Evolutionary conservation across 2,113 vertebrate species (phyloP).

Genomic region (Percopsis transmontana): DNA sequence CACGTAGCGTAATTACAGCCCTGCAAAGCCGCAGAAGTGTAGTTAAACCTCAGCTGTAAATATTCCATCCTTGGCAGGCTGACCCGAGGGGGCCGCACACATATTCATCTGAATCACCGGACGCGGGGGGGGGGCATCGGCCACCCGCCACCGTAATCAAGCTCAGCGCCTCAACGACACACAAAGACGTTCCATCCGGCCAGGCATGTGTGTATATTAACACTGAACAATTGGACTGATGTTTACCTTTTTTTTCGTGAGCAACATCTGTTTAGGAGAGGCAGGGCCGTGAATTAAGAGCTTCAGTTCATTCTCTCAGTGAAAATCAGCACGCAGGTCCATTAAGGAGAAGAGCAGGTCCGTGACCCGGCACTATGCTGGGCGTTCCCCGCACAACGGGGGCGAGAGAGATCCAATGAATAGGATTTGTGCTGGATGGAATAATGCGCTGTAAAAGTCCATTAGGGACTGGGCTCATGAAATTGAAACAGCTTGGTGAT

Average conservation of each 20-base stretch:
- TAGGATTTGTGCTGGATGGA: constrained; percentile 72
- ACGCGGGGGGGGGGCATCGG: not conserved
- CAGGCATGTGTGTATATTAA: not conserved
- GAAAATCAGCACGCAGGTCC: not conserved
- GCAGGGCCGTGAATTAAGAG: constrained; percentile 24
- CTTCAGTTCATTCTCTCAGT: constrained; percentile 24
- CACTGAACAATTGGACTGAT: constrained; percentile 12
- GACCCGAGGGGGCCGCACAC: constrained; percentile 27
- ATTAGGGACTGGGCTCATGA: constrained; percentile 78
- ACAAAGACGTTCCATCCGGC: not conserved
- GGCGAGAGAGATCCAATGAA: constrained; percentile 58
- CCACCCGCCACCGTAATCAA: constrained; percentile 16
- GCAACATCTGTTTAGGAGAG: constrained; percentile 32
- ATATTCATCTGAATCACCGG: constrained; percentile 20
- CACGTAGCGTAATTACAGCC: constrained; percentile 34
- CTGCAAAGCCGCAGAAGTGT: constrained; percentile 24
- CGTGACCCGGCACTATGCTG: constrained; percentile 43
- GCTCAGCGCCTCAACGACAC: not conserved
- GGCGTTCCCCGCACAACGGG: constrained; percentile 25
- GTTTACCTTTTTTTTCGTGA: not conserved
- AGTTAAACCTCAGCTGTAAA: constrained; percentile 26
- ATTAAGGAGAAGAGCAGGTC: constrained; percentile 16
- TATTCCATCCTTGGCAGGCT: constrained; percentile 32
- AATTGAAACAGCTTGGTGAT: constrained; percentile 80
- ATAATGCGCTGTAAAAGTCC: constrained; percentile 71